A percentile compares a stretch with the other conserved stretches of the same genome.
Evolutionary conservation across 2,113 vertebrate genomes (phyloP).

Genomic region (Anoura caudifer): DNA sequence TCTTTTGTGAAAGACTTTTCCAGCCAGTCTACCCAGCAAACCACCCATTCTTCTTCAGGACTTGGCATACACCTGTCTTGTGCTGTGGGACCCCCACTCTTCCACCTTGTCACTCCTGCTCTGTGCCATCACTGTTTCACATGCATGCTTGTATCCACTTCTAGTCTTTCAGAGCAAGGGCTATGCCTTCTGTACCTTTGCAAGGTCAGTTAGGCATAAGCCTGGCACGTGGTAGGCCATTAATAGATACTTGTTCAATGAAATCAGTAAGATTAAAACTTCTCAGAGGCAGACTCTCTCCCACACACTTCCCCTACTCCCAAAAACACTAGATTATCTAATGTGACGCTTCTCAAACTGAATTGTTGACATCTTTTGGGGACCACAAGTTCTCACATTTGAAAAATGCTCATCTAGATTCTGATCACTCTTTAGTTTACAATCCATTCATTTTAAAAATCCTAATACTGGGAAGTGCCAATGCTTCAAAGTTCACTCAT

Average conservation of each 20-base stretch:
- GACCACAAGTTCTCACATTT: not conserved
- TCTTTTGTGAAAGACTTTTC: not conserved
- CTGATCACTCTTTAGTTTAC: not conserved
- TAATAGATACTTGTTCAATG: not conserved
- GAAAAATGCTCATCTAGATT: not conserved
- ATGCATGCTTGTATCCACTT: not conserved
- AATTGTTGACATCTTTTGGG: not conserved
- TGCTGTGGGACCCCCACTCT: not conserved
- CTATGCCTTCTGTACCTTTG: not conserved
- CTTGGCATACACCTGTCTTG: not conserved
- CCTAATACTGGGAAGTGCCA: not conserved
- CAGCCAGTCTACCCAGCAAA: not conserved
- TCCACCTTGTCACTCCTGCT: not conserved
- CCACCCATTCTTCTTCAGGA: not conserved
- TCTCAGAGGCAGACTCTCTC: not conserved
- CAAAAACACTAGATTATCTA: not conserved
- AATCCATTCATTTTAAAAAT: not conserved
- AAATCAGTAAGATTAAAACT: not conserved
- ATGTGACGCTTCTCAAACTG: not conserved
- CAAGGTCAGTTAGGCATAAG: not conserved
- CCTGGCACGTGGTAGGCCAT: not conserved
- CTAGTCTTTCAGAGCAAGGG: not conserved
- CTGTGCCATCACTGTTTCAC: not conserved
- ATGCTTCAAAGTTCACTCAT: not conserved
- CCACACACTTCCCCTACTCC: not conserved